A percentile compares a stretch with the other conserved stretches of the same genome.
Evolutionary conservation across 2,888 invertebrate genomes (phyloP).

Genomic region (Aporophyla lueneburgensis): DNA sequence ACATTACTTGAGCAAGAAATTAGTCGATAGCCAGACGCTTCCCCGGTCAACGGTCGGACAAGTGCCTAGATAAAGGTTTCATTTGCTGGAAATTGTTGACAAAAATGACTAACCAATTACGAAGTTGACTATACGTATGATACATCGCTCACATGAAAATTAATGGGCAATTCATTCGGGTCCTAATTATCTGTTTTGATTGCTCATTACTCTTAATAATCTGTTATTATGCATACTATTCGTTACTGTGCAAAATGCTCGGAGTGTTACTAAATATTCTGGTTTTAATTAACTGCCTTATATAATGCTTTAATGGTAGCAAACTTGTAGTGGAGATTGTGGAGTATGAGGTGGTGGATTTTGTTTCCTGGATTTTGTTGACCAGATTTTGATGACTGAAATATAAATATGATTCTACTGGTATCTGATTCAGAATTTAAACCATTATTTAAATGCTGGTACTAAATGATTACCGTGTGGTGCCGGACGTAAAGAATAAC

Average conservation of each 20-base stretch:
- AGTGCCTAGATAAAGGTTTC: not conserved
- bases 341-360: not conserved
- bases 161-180: constrained; percentile 27
- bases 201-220: constrained; percentile 42
- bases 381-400: not conserved
- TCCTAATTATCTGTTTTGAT: constrained; percentile 55
- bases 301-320: not conserved
- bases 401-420: too few relatives aligned
- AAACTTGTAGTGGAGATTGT: not conserved
- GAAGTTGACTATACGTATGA: not conserved
- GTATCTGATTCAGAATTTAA: too few relatives aligned
- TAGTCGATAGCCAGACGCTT: not conserved
- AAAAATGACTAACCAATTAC: not conserved
- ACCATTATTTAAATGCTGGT: too few relatives aligned
- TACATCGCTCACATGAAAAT: constrained; percentile 36
- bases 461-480: too few relatives aligned
- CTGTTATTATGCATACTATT: constrained; percentile 18
- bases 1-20: not conserved
- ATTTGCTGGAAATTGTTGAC: not conserved
- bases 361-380: not conserved
- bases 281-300: constrained; percentile 23
- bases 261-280: not conserved
- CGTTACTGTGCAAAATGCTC: not conserved
- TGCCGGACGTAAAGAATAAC: too few relatives aligned
- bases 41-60: too few relatives aligned